Base-by-base conservation (phyloP, 2,797 vertebrate species). In the Tapirus indicus region DNA sequence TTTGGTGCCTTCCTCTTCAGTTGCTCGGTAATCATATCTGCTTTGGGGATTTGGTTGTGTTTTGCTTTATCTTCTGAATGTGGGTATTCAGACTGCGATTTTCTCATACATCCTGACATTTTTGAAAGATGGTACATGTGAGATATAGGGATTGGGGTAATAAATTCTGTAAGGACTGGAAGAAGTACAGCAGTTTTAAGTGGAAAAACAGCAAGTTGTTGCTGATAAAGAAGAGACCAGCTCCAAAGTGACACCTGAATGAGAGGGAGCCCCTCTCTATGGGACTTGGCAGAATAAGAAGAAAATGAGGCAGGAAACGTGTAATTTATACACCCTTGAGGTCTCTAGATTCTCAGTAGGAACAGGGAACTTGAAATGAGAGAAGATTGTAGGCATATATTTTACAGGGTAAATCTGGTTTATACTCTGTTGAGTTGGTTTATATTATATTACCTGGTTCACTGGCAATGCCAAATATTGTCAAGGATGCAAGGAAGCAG, bases 341-440 rank as follows among this genome's bases (percentile, higher is more conserved):
- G 29, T 56, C 68, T 71, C 68, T 35, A 44, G 72, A 87, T 38
- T 86, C 64, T 85, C 52, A 62, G 20, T 2, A 90, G 44, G 38
- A 95, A 52, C 18, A 69, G 90, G 29, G 44, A 85, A 88, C n/a
- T 91, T 62, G 27, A 85, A 82, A 58, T 27, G 29, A 7, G 21
- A 47, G 86, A 95, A 14, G 41, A 85, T 13, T 74, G 41, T n/a
- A 23, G 5, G 23, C 49, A 49, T 49, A 3, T 21, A 74, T 94
- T 97, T 83, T 75, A 85, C n/a, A 64, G 56, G 18, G n/a, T 72
- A 86, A 60, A 69, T 89, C 49, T 78, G n/a, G 62, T 47, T 96
- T 88, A 82, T 10, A 58, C n/a, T 64, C 38, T 83, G 78, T 3
- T 82, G 77, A 74, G 25, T 71, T 90, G 12, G 13, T 74, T 95